phyloP scores from a whole-genome alignment of 2,797 vertebrate genomes.

The Falco concolor region DNA sequence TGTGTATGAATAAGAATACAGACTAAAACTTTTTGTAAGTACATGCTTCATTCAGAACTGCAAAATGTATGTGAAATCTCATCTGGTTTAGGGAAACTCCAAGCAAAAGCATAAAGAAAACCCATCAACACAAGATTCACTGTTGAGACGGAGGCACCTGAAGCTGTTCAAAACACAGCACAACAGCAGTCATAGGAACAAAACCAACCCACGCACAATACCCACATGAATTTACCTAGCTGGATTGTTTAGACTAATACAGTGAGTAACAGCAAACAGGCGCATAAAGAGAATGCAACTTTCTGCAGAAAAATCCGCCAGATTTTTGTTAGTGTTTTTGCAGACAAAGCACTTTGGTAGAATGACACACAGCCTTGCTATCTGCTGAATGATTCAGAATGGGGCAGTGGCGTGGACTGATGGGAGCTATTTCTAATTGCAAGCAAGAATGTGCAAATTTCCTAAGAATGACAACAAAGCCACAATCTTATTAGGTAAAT shows the following conservation, averaged over 20 bases:
- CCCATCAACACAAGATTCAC: neutral
- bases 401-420: neutral
- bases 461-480: neutral
- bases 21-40: neutral
- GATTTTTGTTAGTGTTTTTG: neutral
- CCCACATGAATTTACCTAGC: neutral
- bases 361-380: neutral
- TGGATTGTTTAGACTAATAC: neutral
- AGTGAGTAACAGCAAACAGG: neutral
- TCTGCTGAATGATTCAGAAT: slow-evolving; percentile 5
- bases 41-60: neutral
- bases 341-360: neutral
- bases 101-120: neutral
- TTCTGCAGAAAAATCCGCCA: neutral
- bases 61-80: neutral
- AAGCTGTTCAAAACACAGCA: neutral
- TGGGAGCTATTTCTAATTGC: neutral
- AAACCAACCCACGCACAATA: neutral
- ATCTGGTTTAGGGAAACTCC: neutral
- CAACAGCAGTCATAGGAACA: fast-evolving
- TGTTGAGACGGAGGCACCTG: neutral
- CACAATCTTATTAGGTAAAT: neutral
- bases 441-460: neutral
- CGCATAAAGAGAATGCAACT: neutral
- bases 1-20: neutral